Percentiles rank a stretch among this genome's conserved stretches.
These are phyloP conservation scores for Lathamus discolor DNA, from an alignment of 2,113 vertebrate species.

Conservation along the genomic window DNA sequence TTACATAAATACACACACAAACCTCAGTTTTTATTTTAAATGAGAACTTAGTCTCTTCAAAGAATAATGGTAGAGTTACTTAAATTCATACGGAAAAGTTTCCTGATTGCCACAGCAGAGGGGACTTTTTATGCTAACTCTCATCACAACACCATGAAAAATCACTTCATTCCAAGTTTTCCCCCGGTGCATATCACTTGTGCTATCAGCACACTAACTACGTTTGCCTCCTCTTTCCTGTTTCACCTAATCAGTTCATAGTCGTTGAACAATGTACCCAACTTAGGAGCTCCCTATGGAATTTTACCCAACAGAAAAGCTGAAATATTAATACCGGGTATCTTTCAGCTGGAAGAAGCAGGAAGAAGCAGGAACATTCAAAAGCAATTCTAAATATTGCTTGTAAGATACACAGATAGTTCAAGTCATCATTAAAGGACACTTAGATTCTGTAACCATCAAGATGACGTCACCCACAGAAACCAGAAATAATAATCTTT, in stretches of 20 bases:
- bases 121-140: not conserved
- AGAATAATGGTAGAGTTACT: not conserved
- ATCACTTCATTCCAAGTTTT: not conserved
- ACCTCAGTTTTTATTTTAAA: not conserved
- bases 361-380: not conserved
- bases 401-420: not conserved
- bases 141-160: not conserved
- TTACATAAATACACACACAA: not conserved
- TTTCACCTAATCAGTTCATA: not conserved
- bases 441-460: not conserved
- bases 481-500: not conserved
- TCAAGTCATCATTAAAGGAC: not conserved
- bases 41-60: not conserved
- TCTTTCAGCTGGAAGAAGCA: not conserved
- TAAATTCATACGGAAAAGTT: not conserved
- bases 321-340: not conserved
- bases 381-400: not conserved
- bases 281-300: not conserved
- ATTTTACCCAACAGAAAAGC: not conserved
- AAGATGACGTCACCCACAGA: not conserved
- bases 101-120: not conserved
- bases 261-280: not conserved
- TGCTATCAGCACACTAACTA: not conserved
- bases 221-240: not conserved
- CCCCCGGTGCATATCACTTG: not conserved